Evolutionary conservation across 64 coral and sea anemone species (phyloP).

Genomic region (Porites australiensis): DNA sequence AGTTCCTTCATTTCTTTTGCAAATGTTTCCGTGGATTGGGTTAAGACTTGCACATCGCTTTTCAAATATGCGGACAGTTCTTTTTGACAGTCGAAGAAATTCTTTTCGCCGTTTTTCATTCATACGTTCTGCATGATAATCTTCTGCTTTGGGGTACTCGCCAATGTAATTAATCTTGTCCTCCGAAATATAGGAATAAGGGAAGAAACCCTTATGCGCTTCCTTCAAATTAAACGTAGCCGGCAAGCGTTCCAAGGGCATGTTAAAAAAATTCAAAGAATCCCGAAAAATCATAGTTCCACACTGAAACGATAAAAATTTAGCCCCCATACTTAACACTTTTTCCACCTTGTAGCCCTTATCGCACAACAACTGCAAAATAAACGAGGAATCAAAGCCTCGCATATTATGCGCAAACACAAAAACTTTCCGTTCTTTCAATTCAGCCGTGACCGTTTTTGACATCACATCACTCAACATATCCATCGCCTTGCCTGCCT

Average conservation of each 20-base stretch:
- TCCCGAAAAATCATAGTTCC: neutral
- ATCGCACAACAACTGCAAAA: too few relatives aligned
- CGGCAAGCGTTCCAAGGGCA: neutral
- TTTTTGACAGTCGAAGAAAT: slow-evolving; percentile 35
- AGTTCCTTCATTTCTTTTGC: neutral
- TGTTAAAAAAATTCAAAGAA: neutral
- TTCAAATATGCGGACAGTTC: neutral
- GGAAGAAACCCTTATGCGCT: slow-evolving; percentile 58
- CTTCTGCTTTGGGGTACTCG: neutral
- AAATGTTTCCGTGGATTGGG: neutral
- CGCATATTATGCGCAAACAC: too few relatives aligned
- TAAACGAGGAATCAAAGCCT: too few relatives aligned
- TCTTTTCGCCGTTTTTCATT: too few relatives aligned
- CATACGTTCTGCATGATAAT: slow-evolving; percentile 20
- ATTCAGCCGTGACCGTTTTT: too few relatives aligned
- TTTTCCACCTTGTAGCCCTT: too few relatives aligned
- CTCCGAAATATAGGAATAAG: slow-evolving; percentile 36
- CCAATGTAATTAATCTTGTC: slow-evolving; percentile 31
- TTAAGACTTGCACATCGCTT: slow-evolving; percentile 35
- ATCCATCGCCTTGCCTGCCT: too few relatives aligned
- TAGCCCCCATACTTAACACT: neutral
- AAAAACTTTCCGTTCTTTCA: too few relatives aligned
- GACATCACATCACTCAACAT: too few relatives aligned
- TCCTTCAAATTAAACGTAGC: slow-evolving; percentile 7
- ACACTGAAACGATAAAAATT: neutral